Evolutionary conservation across 35 echinoderm and acorn worm species (phyloP), one percentile per base, ranked within the genome.

Genomic region (Ptychodera flava): DNA sequence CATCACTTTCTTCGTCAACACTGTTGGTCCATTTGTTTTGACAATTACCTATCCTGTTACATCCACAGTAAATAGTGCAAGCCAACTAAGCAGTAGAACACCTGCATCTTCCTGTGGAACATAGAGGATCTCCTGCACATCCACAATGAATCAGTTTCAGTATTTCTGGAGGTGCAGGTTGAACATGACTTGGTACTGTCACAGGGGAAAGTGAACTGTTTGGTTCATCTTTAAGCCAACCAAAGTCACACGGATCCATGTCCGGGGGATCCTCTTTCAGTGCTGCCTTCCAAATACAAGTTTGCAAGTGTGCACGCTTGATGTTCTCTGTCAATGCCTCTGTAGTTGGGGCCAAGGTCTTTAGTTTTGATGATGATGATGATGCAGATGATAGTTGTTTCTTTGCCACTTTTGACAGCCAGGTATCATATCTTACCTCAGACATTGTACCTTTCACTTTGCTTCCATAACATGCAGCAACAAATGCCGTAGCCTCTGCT

Each of bases 251-350:
- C 78, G 80, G 36, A 75, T 89, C 88, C 80, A 89, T 0, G 16
- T 45, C 37, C 29, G 79, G 88, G 31, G 88, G 88, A 34, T 89
- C 36, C 28, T 0, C 15, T 45, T 83, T 16, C 81, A 38, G 27
- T 30, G 37, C 33, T 28, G 12, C 6, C 36, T 34, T 35, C 88
- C 88, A 89, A 0, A 85, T 35, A 12, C 28, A 16, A 15, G 81
- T 33, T 77, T 89, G 88, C n/a, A 38, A 33, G 36, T 89, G 80
- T 28, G 88, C 88, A 28, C 88, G 0, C 36, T 38, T 84, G 6
- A 89, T 81, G 84, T 89, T 89, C 38, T 88, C 86, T 1, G 14
- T 15, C 34, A 89, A 89, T 52, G 36, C 88, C 80, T 89, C 88
- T 31, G 28, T 89, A 15, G 88, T 84, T 75, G 37, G 80, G 2